Percentiles rank a stretch among this genome's conserved stretches.
These are phyloP conservation scores for Lasiurus cinereus DNA, from an alignment of 2,113 vertebrate genomes.

Conservation along the genomic window DNA sequence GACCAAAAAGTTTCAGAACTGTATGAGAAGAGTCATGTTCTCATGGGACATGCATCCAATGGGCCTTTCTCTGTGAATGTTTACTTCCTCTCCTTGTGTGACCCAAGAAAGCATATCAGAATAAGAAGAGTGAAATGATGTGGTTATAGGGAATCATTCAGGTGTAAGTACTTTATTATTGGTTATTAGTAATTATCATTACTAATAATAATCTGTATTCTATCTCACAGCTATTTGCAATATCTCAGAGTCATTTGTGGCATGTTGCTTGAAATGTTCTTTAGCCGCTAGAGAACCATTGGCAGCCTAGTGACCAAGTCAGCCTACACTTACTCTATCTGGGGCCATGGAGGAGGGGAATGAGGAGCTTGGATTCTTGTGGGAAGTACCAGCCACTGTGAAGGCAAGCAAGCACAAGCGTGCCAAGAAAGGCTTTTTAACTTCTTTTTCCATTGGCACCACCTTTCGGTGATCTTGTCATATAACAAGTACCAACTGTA, in stretches of 20 bases:
- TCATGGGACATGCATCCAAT: not conserved
- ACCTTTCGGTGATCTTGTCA: not conserved
- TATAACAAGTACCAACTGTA: not conserved
- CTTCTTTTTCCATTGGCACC: not conserved
- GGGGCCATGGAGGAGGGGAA: not conserved
- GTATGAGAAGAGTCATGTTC: not conserved
- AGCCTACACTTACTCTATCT: not conserved
- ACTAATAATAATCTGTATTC: not conserved
- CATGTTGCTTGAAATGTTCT: not conserved
- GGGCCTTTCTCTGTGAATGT: not conserved
- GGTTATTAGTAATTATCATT: not conserved
- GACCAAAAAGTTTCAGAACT: conserved; percentile 4
- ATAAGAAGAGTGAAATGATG: not conserved
- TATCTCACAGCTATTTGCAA: not conserved
- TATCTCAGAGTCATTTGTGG: not conserved
- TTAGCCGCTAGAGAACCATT: not conserved
- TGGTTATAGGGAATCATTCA: not conserved
- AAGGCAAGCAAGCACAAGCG: not conserved
- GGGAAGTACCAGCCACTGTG: not conserved
- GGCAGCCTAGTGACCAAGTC: not conserved
- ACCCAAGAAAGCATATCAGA: not conserved
- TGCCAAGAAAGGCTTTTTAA: not conserved
- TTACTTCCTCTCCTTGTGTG: not conserved
- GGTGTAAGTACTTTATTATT: not conserved
- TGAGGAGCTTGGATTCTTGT: not conserved